Base-by-base conservation (phyloP, 64 coral and sea anemone genomes). In the Pocillopora verrucosa region DNA sequence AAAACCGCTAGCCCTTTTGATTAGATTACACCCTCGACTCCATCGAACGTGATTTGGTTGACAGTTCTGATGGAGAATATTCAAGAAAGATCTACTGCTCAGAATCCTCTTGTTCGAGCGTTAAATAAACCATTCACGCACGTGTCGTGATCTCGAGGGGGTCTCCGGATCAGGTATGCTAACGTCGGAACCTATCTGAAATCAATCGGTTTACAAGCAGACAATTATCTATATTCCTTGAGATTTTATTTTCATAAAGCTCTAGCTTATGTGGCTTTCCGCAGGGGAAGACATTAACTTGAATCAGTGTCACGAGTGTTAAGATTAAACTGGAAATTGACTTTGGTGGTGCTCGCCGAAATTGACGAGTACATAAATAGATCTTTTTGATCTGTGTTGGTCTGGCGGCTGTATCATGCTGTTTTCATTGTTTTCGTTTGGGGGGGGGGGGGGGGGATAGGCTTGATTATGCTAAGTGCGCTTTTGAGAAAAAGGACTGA, bases 401-500 rank as follows among this genome's bases (percentile, higher is more conserved):
- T 24, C 65, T 24, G 25, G 22, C 20, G 9, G 20, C 20, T 26
- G 67, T 24, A 22, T n/a, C 36, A 26, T 2, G 36, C 19, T 0
- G 36, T 19, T 41, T 45, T 72, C 56, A 37, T 41, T 83, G 60
- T 63, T 83, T 45, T 45, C 37, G 64, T 85, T 81, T 81, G 59
- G 13, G 36, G 34, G 16, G 45, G 7, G 56, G 37, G 2, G 41
- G n/a, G 70, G 10, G 22, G n/a, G 9, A 2, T 15, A 72, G n/a
- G n/a, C n/a, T n/a, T n/a, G n/a, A n/a, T n/a, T n/a, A n/a, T n/a
- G n/a, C n/a, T n/a, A 45, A 5, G 65, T 41, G 36, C 13, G 38
- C 38, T 25, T 85, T 85, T 67, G 24, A 72, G 37, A 20, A 58
- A 70, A 56, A 85, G 82, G 10, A 17, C 65, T 4, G 10, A 58